Conservation (phyloP, 2,797 vertebrate genomes). For the Ceryle rudis region DNA sequence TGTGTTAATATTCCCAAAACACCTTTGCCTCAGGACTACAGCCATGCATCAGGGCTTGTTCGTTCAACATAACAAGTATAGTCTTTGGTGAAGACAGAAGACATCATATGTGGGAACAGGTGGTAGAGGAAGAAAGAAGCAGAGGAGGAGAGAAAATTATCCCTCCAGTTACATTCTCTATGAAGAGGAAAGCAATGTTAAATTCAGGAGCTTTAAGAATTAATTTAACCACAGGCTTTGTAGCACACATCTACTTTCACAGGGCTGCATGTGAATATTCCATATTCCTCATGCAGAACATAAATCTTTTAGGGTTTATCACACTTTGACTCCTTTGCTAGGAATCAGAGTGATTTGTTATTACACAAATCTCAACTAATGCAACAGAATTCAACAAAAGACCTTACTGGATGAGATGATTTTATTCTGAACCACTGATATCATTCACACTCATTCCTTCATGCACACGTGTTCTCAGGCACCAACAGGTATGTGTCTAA, state of each 20-base stretch:
- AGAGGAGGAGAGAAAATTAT: constrained; percentile 59
- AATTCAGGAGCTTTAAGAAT: constrained; percentile 44
- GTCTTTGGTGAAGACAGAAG: constrained; percentile 2
- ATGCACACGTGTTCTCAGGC: not conserved
- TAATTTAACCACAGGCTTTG: constrained; percentile 35
- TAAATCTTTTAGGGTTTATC: not conserved
- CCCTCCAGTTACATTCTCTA: constrained; percentile 28
- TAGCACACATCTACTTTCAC: constrained; percentile 9
- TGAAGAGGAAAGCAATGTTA: constrained; percentile 24
- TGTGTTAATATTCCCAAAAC: not conserved
- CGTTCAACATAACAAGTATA: not conserved
- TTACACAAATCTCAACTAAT: not conserved
- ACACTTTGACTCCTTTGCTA: not conserved
- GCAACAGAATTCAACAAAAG: not conserved
- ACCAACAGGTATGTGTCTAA: not conserved
- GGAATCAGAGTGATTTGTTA: not conserved
- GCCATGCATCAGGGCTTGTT: not conserved
- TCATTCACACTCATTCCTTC: not conserved
- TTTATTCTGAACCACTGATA: constrained; percentile 2
- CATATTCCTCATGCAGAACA: not conserved
- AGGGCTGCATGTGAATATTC: not conserved
- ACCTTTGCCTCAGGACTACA: constrained; percentile 4
- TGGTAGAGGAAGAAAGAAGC: constrained; percentile 48
- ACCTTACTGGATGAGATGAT: not conserved
- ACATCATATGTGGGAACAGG: constrained; percentile 33